Percentiles rank a stretch among this genome's conserved stretches.
Evolutionary conservation across 2,113 vertebrate genomes (phyloP).

Genomic region (Centropus unirufus): DNA sequence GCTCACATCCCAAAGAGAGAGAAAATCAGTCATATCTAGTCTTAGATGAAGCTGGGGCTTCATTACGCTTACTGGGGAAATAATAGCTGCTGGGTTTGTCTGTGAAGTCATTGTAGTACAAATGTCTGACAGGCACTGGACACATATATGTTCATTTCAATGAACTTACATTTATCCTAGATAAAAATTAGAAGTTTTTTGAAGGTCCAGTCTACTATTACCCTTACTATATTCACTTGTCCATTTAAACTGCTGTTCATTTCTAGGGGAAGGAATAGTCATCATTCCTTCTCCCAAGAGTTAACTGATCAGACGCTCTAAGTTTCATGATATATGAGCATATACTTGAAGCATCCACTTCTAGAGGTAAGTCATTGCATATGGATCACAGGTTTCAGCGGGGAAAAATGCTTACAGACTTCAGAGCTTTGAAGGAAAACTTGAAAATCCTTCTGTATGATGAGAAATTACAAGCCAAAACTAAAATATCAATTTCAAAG

Average conservation of each 20-base stretch:
- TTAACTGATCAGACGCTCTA: background rate
- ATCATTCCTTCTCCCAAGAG: background rate
- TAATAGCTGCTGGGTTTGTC: background rate
- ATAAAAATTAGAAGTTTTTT: background rate
- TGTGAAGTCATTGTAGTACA: background rate
- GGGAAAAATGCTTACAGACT: background rate
- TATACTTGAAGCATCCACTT: background rate
- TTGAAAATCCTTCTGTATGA: background rate
- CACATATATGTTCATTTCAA: background rate
- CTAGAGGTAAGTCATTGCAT: background rate
- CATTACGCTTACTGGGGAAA: background rate
- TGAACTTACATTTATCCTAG: background rate
- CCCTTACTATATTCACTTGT: background rate
- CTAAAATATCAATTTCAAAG: background rate
- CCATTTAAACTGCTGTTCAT: background rate
- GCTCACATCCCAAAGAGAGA: slow-evolving; percentile 19
- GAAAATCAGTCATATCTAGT: background rate
- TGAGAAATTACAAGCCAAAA: background rate
- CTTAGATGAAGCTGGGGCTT: background rate
- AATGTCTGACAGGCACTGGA: background rate
- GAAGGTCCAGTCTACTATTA: background rate
- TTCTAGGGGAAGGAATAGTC: background rate
- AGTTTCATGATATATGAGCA: background rate
- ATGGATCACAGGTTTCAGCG: background rate
- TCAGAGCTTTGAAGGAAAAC: background rate